A percentile compares a stretch with the other conserved stretches of the same genome.
phyloP scores from a whole-genome alignment of 2,113 vertebrate genomes.

The Glareola pratincola region DNA sequence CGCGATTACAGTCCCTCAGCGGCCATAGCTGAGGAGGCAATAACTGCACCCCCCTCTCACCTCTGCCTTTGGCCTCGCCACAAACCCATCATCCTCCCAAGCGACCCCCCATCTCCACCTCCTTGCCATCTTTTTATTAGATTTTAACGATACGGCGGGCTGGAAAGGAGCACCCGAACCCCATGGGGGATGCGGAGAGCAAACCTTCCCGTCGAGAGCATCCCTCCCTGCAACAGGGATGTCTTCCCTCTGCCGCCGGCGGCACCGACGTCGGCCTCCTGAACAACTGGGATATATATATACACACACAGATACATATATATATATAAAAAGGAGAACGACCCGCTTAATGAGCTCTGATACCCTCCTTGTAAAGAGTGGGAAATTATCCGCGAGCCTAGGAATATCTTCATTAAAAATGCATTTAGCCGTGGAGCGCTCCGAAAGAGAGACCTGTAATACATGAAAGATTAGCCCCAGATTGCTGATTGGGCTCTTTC shows the following conservation, averaged over 20 bases:
- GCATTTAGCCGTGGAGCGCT: conserved; percentile 76
- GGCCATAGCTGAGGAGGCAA: neutral
- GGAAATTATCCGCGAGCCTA: conserved; percentile 75
- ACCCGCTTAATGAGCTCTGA: conserved; percentile 69
- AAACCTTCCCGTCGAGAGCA: neutral
- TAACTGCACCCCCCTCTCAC: neutral
- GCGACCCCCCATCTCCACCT: neutral
- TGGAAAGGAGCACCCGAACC: neutral
- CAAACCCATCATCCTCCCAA: neutral
- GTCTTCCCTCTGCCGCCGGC: neutral
- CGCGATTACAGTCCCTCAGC: conserved; percentile 4
- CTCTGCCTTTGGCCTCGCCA: neutral
- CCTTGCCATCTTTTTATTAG: neutral
- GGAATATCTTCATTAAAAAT: conserved; percentile 86
- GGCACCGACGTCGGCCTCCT: neutral
- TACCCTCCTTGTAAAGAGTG: conserved; percentile 73
- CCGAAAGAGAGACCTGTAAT: conserved; percentile 80
- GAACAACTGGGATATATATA: neutral
- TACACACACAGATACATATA: fast-evolving
- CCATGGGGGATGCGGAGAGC: neutral
- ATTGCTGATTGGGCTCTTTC: conserved; percentile 86
- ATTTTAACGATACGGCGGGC: neutral
- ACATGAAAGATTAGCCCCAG: conserved; percentile 86
- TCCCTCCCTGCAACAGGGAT: neutral
- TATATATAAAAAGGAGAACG: conserved; percentile 22